Base-by-base conservation (phyloP, 92 coral and sea anemone genomes). In the Isaurus tuberculatus region DNA sequence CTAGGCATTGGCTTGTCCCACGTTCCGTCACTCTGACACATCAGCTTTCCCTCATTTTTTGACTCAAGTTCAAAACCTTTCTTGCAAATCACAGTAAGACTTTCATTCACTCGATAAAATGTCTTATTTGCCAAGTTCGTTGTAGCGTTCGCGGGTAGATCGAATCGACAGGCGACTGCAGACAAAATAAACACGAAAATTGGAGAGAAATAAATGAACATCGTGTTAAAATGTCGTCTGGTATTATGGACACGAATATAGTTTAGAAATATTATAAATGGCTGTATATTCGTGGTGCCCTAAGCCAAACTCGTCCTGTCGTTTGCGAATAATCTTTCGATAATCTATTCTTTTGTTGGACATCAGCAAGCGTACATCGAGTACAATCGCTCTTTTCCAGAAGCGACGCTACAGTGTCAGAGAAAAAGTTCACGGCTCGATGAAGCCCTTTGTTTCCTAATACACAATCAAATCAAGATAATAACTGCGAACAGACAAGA, bases 101-200 rank as follows among this genome's bases (percentile, higher is more conserved):
- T 80, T 42, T 66, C 88, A 19, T 90, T 91, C 33, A 80, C 91
- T 30, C 85, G 89, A 49, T 86, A 93, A 80, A 88, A 93, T 67
- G 67, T 51, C 31, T 64, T 84, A 46, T 86, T 63, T 63, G 33
- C 73, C 17, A 94, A 92, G 20, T 25, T 61, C 32, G 14, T 65
- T 17, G 67, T 72, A 43, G 89, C 88, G 65, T 72, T 72, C 29
- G 88, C 89, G 44, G 85, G 91, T 68, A 90, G 72, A 60, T 93
- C 93, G 11, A 93, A 70, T 73, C 90, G 84, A 77, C 97, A 93
- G 57, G 97, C 90, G 68, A 65, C 97, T 93, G 87, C 20, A 75
- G 86, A 78, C 70, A 44, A 33, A 55, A 57, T 42, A 75, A 71
- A 70, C 44, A 82, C 34, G 27, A 82, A 79, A 29, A 77, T 55